These are phyloP conservation scores for Drymodes brunneopygia DNA, from an alignment of 2,113 vertebrate genomes.

Conservation along the genomic window DNA sequence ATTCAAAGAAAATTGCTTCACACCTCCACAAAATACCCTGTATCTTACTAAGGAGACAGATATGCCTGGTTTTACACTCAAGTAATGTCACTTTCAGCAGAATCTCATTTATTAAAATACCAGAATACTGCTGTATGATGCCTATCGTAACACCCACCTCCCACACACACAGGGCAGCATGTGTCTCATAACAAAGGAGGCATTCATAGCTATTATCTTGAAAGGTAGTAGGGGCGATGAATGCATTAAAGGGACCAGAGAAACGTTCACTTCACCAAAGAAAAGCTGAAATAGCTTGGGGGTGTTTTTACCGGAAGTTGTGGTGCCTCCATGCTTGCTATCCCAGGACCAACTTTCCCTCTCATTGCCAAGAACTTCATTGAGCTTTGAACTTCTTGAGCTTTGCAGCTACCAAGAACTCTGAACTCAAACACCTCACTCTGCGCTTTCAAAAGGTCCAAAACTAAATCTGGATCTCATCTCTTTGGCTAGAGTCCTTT, in stretches of 20 bases:
- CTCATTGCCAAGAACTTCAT: neutral
- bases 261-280: neutral
- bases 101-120: conserved; percentile 59
- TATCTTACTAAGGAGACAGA: conserved; percentile 47
- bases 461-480: neutral
- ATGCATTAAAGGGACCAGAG: neutral
- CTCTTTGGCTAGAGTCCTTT: neutral
- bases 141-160: conserved; percentile 59
- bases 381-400: neutral
- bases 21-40: conserved; percentile 41
- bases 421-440: neutral
- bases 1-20: conserved; percentile 57
- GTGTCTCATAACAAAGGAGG: conserved; percentile 31
- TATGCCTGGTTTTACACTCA: conserved; percentile 50
- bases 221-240: conserved; percentile 4
- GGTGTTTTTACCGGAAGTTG: neutral
- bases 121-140: conserved; percentile 53
- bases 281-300: neutral
- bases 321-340: neutral
- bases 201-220: conserved; percentile 49
- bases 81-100: conserved; percentile 55
- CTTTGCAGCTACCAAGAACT: neutral
- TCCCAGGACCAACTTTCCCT: neutral
- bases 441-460: neutral
- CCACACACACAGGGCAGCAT: conserved; percentile 31